phyloP scores from a whole-genome alignment of 2,888 invertebrate species.

The Torymus tubicola region DNA sequence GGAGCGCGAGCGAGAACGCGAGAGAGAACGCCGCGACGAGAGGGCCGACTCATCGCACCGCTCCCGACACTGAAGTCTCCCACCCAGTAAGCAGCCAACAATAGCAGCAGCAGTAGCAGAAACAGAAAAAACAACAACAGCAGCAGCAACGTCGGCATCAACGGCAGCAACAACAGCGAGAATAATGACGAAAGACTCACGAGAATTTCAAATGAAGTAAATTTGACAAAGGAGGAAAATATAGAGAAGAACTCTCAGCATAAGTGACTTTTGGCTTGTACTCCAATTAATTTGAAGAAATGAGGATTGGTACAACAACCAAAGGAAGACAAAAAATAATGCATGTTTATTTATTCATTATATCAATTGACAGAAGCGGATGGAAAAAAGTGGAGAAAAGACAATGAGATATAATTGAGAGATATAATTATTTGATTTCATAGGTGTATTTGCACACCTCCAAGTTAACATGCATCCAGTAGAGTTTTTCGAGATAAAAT shows the following conservation, averaged over 20 bases:
- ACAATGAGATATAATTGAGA: constrained; percentile 37
- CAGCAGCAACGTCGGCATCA: constrained; percentile 1
- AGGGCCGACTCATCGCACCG: constrained; percentile 80
- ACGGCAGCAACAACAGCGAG: not conserved
- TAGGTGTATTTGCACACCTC: constrained; percentile 41
- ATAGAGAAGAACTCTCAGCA: constrained; percentile 32
- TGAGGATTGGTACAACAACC: constrained; percentile 43
- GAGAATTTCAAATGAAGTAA: constrained; percentile 20
- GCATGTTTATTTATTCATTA: constrained; percentile 54
- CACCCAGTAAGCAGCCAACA: not conserved
- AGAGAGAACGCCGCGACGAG: constrained; percentile 83
- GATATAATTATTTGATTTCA: constrained; percentile 48
- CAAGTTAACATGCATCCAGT: constrained; percentile 50
- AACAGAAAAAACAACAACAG: not conserved
- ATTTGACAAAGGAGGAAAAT: constrained; percentile 15
- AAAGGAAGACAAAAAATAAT: constrained; percentile 47
- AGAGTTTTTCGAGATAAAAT: constrained; percentile 46
- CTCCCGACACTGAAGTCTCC: constrained; percentile 80
- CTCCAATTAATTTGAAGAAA: constrained; percentile 46
- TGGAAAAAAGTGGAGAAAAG: constrained; percentile 20
- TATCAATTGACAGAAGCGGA: constrained; percentile 6
- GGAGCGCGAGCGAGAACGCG: constrained; percentile 82
- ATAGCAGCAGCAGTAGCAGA: not conserved
- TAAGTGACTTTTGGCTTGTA: constrained; percentile 44
- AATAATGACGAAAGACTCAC: constrained; percentile 17